Percentiles rank a stretch among this genome's conserved stretches.
These are phyloP conservation scores for Diorhabda elongata DNA, from an alignment of 1,140 invertebrate species.

Conservation along the genomic window DNA sequence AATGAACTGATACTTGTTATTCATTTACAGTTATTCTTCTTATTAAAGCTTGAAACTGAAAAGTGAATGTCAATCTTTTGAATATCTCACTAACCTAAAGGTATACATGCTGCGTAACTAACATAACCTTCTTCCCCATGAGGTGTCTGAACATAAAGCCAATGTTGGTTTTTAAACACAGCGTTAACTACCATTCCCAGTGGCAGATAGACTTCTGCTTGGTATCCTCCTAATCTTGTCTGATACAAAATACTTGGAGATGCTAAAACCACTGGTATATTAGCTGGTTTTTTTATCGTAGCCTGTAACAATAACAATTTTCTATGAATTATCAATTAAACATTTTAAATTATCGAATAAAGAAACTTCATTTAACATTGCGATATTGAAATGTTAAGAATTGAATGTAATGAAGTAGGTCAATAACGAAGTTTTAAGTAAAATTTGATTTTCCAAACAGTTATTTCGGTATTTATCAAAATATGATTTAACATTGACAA, in stretches of 20 bases:
- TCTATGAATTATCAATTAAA: background rate
- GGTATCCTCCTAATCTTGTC: conserved; percentile 62
- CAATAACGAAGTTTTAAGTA: too few species aligned
- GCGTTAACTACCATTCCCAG: conserved; percentile 80
- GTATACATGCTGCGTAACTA: conserved; percentile 67
- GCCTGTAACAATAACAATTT: conserved; percentile 50
- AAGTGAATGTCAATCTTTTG: too few species aligned
- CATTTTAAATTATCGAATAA: background rate
- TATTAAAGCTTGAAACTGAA: too few species aligned
- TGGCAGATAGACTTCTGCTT: conserved; percentile 66
- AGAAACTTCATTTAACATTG: background rate
- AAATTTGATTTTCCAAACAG: too few species aligned
- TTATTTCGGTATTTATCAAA: too few species aligned
- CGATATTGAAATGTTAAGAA: too few species aligned
- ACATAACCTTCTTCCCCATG: conserved; percentile 76
- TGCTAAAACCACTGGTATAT: conserved; percentile 75
- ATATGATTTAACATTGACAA: too few species aligned
- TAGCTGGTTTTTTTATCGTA: conserved; percentile 67
- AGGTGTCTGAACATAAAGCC: conserved; percentile 78
- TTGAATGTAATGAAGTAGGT: too few species aligned
- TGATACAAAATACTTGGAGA: conserved; percentile 71
- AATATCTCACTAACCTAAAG: conserved; percentile 57
- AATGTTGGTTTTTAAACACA: conserved; percentile 75
- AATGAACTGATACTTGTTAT: too few species aligned
- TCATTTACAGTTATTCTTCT: too few species aligned